Evolutionary conservation across 2,888 invertebrate genomes (phyloP), one percentile per base, ranked within the genome.

Genomic region (Heliconius sara): DNA sequence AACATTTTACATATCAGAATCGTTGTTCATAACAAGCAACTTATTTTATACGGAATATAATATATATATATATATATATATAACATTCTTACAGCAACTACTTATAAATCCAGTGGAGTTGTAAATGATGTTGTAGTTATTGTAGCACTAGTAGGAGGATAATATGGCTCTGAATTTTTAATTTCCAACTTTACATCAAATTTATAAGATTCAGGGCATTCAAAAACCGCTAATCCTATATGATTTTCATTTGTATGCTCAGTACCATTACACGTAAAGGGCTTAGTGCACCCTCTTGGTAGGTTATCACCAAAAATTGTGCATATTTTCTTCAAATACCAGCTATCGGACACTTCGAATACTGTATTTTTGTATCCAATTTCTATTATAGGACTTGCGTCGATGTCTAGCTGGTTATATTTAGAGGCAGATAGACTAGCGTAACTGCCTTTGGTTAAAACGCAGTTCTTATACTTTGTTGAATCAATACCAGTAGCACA

Each of bases 251-350:
- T 77, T 6, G 65, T 60, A 22, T 47, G 6, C 19, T 81, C 81
- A 9, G 85, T 86, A 0, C 76, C 43, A 70, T 87, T 87, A 52
- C 86, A 88, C 1, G 83, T 73, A 22, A 87, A 87, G 0, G 89
- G 89, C 25, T 86, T 86, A 0, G 85, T 63, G 75, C 91, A 91
- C 0, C 91, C 91, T 77, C 88, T 84, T 0, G 91, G 91, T 3
- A 83, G 81, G 27, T 86, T 83, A 9, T 89, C 88, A 0, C 88
- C 88, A 63, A 90, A 91, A n/a, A 90, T 86, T 0, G 89, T 88
- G 80, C 91, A 91, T 19, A 91, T 89, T 76, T 90, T 89, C 84
- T 89, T 87, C 60, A 91, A 81, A 60, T 87, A 90, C 86, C 85
- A 88, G 0, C 73, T 81, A 68, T 88, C 89, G 5, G 87, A 84